A percentile compares a stretch with the other conserved stretches of the same genome.
Conservation (phyloP, 2,113 vertebrate species). For the Ornithorhynchus anatinus region DNA sequence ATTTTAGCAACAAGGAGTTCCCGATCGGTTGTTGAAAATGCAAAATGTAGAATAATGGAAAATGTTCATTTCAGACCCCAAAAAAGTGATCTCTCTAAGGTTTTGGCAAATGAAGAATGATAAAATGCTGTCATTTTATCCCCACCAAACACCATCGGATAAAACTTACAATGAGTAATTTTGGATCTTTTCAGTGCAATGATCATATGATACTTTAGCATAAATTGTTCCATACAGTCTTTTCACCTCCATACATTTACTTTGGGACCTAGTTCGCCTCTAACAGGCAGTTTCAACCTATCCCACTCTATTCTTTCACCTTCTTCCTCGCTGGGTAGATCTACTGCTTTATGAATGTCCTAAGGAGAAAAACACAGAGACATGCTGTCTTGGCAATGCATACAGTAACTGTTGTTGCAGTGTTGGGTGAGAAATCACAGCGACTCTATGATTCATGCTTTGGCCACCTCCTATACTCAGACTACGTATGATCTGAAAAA, state of each 20-base stretch:
- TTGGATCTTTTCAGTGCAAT: conserved; percentile 33
- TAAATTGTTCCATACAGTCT: not conserved
- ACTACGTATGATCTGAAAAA: too few species aligned
- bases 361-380: not conserved
- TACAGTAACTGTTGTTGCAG: not conserved
- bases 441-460: not conserved
- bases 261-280: not conserved
- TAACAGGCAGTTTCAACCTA: not conserved
- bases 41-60: conserved; percentile 21
- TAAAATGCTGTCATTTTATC: conserved; percentile 30
- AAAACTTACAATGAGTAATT: not conserved
- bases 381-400: not conserved
- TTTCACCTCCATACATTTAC: conserved; percentile 6
- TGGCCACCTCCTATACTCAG: too few species aligned
- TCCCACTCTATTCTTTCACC: not conserved
- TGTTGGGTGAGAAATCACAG: not conserved
- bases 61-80: conserved; percentile 26
- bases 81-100: conserved; percentile 7
- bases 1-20: not conserved
- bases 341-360: not conserved
- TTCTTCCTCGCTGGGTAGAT: not conserved
- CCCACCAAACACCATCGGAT: conserved; percentile 11
- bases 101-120: conserved; percentile 21
- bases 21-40: conserved; percentile 21
- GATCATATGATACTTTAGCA: conserved; percentile 14